Evolutionary conservation across 2,888 invertebrate genomes (phyloP), one percentile per base, ranked within the genome.

Genomic region (Antitype chi): DNA sequence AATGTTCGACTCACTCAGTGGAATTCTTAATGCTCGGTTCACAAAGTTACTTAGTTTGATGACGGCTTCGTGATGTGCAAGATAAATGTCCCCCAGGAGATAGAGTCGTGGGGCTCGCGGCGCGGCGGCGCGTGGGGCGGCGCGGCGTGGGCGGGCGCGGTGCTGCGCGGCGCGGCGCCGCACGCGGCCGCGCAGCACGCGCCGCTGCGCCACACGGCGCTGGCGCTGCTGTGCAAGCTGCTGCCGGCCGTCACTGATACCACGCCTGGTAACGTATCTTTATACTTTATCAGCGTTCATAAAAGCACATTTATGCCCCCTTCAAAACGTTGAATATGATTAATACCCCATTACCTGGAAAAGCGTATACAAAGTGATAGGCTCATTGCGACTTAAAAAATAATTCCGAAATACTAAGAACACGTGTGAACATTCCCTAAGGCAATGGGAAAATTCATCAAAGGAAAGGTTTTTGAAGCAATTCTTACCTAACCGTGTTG

Each of bases 121-220:
- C 95, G 96, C 82, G 96, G 96, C 53, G 96, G 96, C 81, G 95
- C 94, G 85, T 96, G 96, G 96, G 96, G 96, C 89, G 96, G 96
- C 53, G 85, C 90, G 38, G 76, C 25, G 11, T 78, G 80, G 60
- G 94, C 96, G 73, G 86, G 64, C 76, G 87, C 90, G 1, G 62
- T 94, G 78, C 85, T 94, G 87, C 98, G 98, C 13, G 94, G 96
- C 74, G 91, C 95, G 89, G 94, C 95, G 84, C 91, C 94, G 90
- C 92, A 97, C 90, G 91, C 91, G 78, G 97, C 97, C 87, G 95
- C 97, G 73, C 94, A 92, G 70, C 93, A 93, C 92, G 91, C 91
- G 28, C 89, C 97, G 85, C 97, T 98, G 77, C 97, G 99, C 55
- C 95, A 97, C 72, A 96, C 98, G 73, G 98, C 99, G 23, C 98